These are phyloP conservation scores for Pteruthius melanotis DNA, from an alignment of 2,113 vertebrate genomes.

Conservation along the genomic window DNA sequence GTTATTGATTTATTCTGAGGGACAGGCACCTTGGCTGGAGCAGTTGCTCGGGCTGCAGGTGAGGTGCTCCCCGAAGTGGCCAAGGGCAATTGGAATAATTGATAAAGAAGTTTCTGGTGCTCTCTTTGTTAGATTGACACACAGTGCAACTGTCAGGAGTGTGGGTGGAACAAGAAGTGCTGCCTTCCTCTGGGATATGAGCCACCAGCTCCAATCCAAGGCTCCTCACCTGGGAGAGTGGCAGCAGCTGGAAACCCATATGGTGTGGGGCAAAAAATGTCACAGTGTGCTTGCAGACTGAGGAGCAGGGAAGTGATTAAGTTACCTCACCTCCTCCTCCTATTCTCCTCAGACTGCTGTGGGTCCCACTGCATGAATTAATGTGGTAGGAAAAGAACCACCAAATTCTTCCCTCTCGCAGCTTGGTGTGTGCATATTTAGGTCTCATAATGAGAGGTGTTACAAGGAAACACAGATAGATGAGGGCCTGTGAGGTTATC, in stretches of 20 bases:
- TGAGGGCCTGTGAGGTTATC: not conserved
- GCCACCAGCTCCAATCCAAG: not conserved
- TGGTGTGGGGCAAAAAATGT: not conserved
- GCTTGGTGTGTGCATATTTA: not conserved
- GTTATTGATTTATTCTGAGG: not conserved
- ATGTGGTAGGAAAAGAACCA: not conserved
- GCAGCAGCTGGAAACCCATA: not conserved
- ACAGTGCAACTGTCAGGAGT: not conserved
- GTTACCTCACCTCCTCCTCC: not conserved
- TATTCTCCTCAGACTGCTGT: not conserved
- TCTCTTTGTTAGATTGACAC: fast-evolving
- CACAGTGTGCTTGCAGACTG: not conserved
- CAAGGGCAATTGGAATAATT: not conserved
- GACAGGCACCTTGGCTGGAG: not conserved
- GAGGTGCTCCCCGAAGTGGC: not conserved
- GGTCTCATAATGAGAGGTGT: not conserved
- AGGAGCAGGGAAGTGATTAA: not conserved
- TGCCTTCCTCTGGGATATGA: not conserved
- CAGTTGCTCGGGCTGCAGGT: not conserved
- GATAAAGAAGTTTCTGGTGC: not conserved
- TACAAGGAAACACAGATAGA: not conserved
- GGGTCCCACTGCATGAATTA: not conserved
- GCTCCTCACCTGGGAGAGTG: not conserved
- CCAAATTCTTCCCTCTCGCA: not conserved
- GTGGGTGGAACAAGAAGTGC: not conserved